phyloP scores from a whole-genome alignment of 2,888 invertebrate genomes.

The Phania funesta region DNA sequence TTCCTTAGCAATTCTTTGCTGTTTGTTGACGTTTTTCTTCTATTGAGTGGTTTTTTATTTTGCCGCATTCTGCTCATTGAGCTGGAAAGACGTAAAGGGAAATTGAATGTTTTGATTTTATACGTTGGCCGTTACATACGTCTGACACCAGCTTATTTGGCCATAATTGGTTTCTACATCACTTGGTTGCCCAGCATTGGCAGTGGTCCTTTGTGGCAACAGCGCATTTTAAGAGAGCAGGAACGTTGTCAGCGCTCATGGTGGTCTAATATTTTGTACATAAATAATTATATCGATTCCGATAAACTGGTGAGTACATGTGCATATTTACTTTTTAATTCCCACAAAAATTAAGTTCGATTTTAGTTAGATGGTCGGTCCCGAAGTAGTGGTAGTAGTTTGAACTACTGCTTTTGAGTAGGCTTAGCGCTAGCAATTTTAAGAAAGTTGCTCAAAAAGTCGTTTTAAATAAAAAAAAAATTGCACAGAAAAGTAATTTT shows the following conservation, averaged over 20 bases:
- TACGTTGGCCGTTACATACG: conserved; percentile 86
- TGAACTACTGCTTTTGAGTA: too few species aligned
- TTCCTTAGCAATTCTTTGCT: conserved; percentile 86
- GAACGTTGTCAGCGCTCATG: conserved; percentile 85
- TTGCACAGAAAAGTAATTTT: too few species aligned
- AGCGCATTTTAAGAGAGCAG: conserved; percentile 82
- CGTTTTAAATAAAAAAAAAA: too few species aligned
- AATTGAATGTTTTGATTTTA: conserved; percentile 83
- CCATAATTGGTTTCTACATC: conserved; percentile 87
- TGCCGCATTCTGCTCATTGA: conserved; percentile 85
- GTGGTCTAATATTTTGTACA: conserved; percentile 88
- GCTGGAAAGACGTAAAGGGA: conserved; percentile 85
- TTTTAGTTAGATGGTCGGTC: too few species aligned
- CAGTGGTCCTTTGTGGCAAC: conserved; percentile 88
- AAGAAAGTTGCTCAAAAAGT: too few species aligned
- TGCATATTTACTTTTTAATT: not conserved
- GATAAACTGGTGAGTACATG: conserved; percentile 78
- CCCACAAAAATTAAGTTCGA: not conserved
- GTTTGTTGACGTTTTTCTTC: conserved; percentile 87
- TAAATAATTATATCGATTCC: conserved; percentile 87
- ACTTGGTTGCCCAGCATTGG: conserved; percentile 86
- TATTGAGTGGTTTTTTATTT: conserved; percentile 87
- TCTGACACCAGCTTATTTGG: conserved; percentile 87
- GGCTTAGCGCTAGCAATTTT: too few species aligned
- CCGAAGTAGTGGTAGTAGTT: too few species aligned